Evolutionary conservation across 1,140 invertebrate genomes (phyloP), one percentile per base, ranked within the genome.

Genomic region (Agraylea sexmaculata): DNA sequence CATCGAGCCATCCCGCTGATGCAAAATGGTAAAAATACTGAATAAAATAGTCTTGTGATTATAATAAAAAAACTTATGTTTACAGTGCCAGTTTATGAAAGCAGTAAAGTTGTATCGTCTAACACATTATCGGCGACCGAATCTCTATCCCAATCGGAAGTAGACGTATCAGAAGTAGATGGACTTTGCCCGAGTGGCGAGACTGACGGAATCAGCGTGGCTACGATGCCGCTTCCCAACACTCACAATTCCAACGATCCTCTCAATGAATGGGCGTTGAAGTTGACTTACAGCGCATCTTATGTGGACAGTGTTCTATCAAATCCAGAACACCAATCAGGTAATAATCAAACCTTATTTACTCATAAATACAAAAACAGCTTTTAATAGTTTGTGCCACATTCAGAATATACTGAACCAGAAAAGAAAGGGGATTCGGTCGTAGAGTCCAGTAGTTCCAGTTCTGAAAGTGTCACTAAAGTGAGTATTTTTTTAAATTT

Each of bases 1-100:
- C 87, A 92, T 53, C 74, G 75, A 55, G 73, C 76, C 13, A 62
- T 80, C 7, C 67, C 69, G 17, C 62, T 81, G 42, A 55, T 63
- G 11, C 23, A 19, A 13, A 31, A 45, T 4, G n/a, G n/a, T n/a
- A n/a, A n/a, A n/a, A n/a, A n/a, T 7, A 17, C 7, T 35, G 8
- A 17, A 35, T 16, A 35, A 13, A 16, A 17, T 17, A 7, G 20
- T 35, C 20, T 6, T 35, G 23, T 25, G 7, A 44, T 25, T 44
- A 32, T 44, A 40, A 39, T 37, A 31, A 31, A 7, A 11, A 7
- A 31, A 31, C 12, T 31, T 25, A 25, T 6, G n/a, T 40, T 40
- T 31, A 3, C 16, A 44, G 42, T 37, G 23, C 42, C 42, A 1
- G 25, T 44, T 16, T 44, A 39, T 28, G 47, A 46, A 12, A 43